Evolutionary conservation across 1,140 invertebrate species (phyloP).

Genomic region (Hylyphantes graminicola): DNA sequence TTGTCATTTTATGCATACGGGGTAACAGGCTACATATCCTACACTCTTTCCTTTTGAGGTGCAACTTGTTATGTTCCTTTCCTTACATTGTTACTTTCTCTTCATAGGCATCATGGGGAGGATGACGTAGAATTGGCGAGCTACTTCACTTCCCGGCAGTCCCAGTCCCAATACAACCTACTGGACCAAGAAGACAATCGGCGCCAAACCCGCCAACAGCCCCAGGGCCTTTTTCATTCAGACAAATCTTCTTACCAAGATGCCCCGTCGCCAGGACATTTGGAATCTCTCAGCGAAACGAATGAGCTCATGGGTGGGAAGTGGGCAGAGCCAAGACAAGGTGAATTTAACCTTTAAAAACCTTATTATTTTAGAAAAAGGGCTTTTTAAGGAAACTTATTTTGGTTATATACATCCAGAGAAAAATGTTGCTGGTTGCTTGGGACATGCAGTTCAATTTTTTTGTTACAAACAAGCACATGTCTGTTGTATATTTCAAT

Average conservation of each 20-base stretch:
- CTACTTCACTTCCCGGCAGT: slow-evolving; percentile 56
- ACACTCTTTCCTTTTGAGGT: not conserved
- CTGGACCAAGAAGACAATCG: slow-evolving; percentile 57
- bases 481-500: no score
- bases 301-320: slow-evolving; percentile 56
- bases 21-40: no score
- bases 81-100: not conserved
- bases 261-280: slow-evolving; percentile 31
- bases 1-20: no score
- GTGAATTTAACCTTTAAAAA: not conserved
- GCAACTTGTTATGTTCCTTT: not conserved
- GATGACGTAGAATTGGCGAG: slow-evolving; percentile 59
- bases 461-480: no score
- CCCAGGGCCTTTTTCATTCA: slow-evolving; percentile 34
- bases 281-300: slow-evolving; percentile 45
- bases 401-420: no score
- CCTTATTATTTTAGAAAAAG: not conserved
- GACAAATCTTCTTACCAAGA: slow-evolving; percentile 29
- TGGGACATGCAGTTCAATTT: no score
- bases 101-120: slow-evolving; percentile 38
- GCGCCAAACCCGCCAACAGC: slow-evolving; percentile 19
- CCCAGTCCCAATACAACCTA: slow-evolving; percentile 48
- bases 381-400: no score
- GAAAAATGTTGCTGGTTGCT: no score
- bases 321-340: slow-evolving; percentile 50